phyloP scores from a whole-genome alignment of 2,113 vertebrate genomes.

The human region DNA sequence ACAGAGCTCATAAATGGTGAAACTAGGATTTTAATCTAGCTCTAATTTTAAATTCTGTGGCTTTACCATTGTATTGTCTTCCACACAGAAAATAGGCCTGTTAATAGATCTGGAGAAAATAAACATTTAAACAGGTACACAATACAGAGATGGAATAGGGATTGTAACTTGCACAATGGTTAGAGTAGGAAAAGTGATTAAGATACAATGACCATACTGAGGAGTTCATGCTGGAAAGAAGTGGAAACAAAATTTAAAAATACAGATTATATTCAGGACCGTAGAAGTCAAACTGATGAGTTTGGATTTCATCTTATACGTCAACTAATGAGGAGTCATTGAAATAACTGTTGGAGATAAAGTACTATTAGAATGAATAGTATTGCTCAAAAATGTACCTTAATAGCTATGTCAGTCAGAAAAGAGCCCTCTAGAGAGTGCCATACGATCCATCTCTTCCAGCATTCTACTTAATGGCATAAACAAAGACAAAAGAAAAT shows the following conservation, averaged over 20 bases:
- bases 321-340: background rate
- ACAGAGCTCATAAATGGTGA: background rate
- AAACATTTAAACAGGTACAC: background rate
- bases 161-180: background rate
- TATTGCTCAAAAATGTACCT: background rate
- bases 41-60: constrained; percentile 7
- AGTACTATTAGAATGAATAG: background rate
- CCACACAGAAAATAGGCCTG: background rate
- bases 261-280: background rate
- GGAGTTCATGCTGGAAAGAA: background rate
- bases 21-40: constrained; percentile 22
- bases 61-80: background rate
- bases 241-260: constrained; percentile 6
- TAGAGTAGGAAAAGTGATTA: constrained; percentile 32
- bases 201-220: background rate
- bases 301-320: background rate
- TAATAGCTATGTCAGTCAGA: background rate
- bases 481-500: constrained; percentile 6
- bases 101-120: background rate
- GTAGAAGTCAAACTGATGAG: background rate
- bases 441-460: background rate
- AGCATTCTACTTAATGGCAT: background rate
- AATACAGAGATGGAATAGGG: background rate
- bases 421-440: background rate
- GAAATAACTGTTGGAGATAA: background rate